Base-by-base conservation (phyloP, 2,113 vertebrate species). In the Ascaphus truei region DNA sequence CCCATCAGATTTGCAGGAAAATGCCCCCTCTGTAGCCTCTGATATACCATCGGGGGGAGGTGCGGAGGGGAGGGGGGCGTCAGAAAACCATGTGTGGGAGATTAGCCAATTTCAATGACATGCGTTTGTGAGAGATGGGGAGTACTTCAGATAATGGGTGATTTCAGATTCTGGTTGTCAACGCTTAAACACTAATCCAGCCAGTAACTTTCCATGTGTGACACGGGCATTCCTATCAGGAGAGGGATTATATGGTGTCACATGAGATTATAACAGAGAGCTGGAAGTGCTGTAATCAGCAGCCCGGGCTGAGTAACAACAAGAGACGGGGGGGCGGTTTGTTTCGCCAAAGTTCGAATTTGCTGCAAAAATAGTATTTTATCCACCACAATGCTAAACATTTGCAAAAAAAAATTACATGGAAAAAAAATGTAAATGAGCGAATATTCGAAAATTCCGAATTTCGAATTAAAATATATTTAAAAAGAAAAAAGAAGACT, bases 21-120 rank as follows among this genome's bases (percentile, higher is more conserved):
- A 27, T 12, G 15, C 22, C 9, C 53, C 12, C 23, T 6, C 9
- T 3, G 31, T 25, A 37, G 41, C 15, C 41, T 31, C 65, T 68
- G 37, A 68, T 68, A 68, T 59, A 68, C 53, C 43, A 20, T 33
- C 41, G 55, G 53, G 43, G n/a, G n/a, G n/a, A n/a, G n/a, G n/a
- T n/a, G n/a, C n/a, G n/a, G n/a, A n/a, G n/a, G n/a, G n/a, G n/a
- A n/a, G n/a, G n/a, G n/a, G n/a, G 48, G 20, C 22, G 25, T 29
- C n/a, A 59, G 13, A 3, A 26, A 50, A 11, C 43, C 65, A 58
- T 22, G 31, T 59, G 30, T 13, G 3, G 6, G 37, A 50, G 65
- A 68, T 68, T 68, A 58, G 39, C 29, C 25, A 25, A 30, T 29
- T 25, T 29, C 16, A 45, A 22, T 37, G 61, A 34, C 43, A 25